Evolutionary conservation across 2,888 invertebrate genomes (phyloP), one percentile per base, ranked within the genome.

Genomic region (Holacanthella duospinosa): DNA sequence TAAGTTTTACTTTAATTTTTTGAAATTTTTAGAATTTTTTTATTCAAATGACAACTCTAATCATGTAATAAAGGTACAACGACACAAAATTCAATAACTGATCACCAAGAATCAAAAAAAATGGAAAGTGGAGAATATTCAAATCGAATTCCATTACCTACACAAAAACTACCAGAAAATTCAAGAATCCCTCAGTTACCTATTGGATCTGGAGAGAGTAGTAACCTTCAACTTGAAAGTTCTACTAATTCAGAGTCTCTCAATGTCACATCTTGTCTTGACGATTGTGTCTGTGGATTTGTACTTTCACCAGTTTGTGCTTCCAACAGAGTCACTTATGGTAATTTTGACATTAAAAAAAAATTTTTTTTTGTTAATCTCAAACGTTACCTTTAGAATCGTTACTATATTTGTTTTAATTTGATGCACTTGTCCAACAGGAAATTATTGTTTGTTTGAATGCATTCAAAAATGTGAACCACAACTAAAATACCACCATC

Each of bases 271-370:
- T 6, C 28, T 2, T 57, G 57, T 29, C 3, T 29, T 21, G 36
- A 55, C 2, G 27, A 29, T 12, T 61, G 61, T 26, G 29, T 55
- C 12, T 61, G 61, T 55, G 61, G 36, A 4, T 55, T 21, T 29
- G 55, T 54, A 2, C 26, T 55, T 4, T 29, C 27, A 29, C 61
- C 61, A 43, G 61, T 61, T 25, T 61, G 61, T 27, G 61, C 55
- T 24, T 55, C 61, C 9, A 55, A 61, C 24, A 36, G 55, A 6
- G 55, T 61, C 1, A 61, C 61, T 24, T 61, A 61, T 24, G 55
- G 48, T 48, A 48, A 48, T 48, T 9, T n/a, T 16, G n/a, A 48
- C 48, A 6, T 6, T 16, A 48, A 48, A n/a, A 4, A 16, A n/a
- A n/a, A 48, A n/a, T n/a, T 48, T 21, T n/a, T 16, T 48, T 48